Base-by-base conservation (phyloP, 1,140 invertebrate genomes). In the Coelopa frigida region DNA sequence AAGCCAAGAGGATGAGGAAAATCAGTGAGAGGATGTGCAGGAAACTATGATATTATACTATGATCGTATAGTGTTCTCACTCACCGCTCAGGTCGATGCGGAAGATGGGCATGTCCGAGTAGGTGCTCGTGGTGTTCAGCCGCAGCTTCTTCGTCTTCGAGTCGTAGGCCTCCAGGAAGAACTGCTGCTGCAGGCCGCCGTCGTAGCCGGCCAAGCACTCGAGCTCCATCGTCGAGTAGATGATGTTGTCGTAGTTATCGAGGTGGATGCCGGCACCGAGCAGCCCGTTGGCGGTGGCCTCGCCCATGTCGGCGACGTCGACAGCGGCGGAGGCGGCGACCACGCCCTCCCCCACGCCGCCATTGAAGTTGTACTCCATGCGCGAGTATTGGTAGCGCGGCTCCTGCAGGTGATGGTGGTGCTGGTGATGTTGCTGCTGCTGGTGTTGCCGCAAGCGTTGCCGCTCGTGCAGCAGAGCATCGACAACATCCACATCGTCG, bases 151-250 rank as follows among this genome's bases (percentile, higher is more conserved):
- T 82, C 2, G 81, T 83, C 46, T 76, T 59, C 0, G 81, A 80
- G 49, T 88, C 85, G 53, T 86, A 79, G 2, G 87, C 86, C 68
- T 92, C 87, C 36, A 91, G 67, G 22, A 85, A 72, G 68, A 91
- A 92, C 35, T 80, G 78, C 65, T 92, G 89, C 14, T 82, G 80
- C 8, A 92, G 72, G 0, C 89, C 89, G 5, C 89, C 89, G 53
- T 92, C 87, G 66, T 90, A 91, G 39, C 68, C 63, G 7, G 72
- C 61, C 52, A 70, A 58, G 53, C 67, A 68, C 46, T 70, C 63
- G 41, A 70, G 54, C 31, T 70, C 67, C 61, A 70, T 69, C 15
- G 64, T 62, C 20, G 67, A 68, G 55, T 68, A 68, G 38, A 68
- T 59, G 18, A 68, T 65, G 56, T 68, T 68, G 52, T 68, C 64